Conservation (phyloP, 2,113 vertebrate species). For the Corythoichthys haematopterus region DNA sequence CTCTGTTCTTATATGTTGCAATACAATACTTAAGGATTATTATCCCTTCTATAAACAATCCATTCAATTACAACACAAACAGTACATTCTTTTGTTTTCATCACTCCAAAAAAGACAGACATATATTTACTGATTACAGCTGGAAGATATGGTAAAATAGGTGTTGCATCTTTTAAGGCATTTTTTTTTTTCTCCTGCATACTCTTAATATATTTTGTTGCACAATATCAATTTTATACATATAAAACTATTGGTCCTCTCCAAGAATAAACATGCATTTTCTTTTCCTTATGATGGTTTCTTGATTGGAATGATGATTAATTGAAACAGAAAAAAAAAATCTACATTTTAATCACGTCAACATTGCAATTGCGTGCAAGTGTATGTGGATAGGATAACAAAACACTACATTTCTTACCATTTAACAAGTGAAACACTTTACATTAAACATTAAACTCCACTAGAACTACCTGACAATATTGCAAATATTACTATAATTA, state of each 20-base stretch:
- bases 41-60: slow-evolving; percentile 12
- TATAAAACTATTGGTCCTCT: slow-evolving; percentile 46
- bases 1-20: background rate
- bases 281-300: slow-evolving; percentile 3
- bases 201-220: background rate
- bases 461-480: slow-evolving; percentile 20
- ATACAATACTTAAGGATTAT: background rate
- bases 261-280: slow-evolving; percentile 36
- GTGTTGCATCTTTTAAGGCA: slow-evolving; percentile 24
- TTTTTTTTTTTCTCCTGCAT: slow-evolving; percentile 1
- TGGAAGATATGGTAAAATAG: slow-evolving; percentile 10
- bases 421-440: background rate
- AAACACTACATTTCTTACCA: slow-evolving; percentile 1
- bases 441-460: slow-evolving; percentile 13
- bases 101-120: slow-evolving; percentile 18
- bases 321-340: background rate
- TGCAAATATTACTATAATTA: background rate
- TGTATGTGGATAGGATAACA: background rate
- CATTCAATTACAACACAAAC: slow-evolving; percentile 10
- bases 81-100: slow-evolving; percentile 34
- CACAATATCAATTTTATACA: slow-evolving; percentile 9
- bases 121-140: slow-evolving; percentile 13
- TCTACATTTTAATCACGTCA: background rate
- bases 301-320: background rate
- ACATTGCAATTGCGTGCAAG: background rate